Evolutionary conservation across 1,140 invertebrate genomes (phyloP), one percentile per base, ranked within the genome.

Genomic region (Triops longicaudatus): DNA sequence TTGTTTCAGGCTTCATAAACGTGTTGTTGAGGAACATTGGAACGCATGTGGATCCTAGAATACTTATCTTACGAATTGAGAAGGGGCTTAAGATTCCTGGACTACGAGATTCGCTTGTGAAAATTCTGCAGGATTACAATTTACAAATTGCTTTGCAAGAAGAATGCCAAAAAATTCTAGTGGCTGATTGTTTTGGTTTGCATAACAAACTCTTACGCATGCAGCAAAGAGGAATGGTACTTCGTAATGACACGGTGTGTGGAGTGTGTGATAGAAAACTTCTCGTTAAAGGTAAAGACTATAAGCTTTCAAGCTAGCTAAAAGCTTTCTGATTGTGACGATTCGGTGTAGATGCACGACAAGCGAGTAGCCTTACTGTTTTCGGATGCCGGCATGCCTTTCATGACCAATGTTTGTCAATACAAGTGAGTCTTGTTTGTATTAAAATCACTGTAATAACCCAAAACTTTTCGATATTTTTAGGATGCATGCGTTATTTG

Each of bases 61-160:
- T 92, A 79, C 87, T 98, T 76, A 91, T 98, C 76, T 86, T 91
- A 81, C 90, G 90, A 82, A 98, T 99, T 80, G 88, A 91, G 80
- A 87, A 90, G 2, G 90, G 90, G 1, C 90, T 94, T 83, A 87
- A 93, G 83, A 97, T 99, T 80, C 93, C 93, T 73, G 93, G 94
- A 17, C 84, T 99, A 1, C 91, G 96, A 80, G 90, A 95, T 81
- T 93, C 95, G 4, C 85, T 99, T 4, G 92, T 96, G 0, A 97
- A 97, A 86, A 96, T 99, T 89, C 89, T 99, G 83, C 91, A 93
- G 82, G 96, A 98, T 83, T 98, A 97, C 83, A 95, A 94, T 83
- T 85, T 98, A 43, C 96, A 98, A 87, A 90, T 96, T 44, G 92
- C 95, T 14, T 88, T 97, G 3, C 90, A 96, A 84, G 92, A 95